Conservation (phyloP, 2,113 vertebrate species). For the Emydocephalus ijimae region DNA sequence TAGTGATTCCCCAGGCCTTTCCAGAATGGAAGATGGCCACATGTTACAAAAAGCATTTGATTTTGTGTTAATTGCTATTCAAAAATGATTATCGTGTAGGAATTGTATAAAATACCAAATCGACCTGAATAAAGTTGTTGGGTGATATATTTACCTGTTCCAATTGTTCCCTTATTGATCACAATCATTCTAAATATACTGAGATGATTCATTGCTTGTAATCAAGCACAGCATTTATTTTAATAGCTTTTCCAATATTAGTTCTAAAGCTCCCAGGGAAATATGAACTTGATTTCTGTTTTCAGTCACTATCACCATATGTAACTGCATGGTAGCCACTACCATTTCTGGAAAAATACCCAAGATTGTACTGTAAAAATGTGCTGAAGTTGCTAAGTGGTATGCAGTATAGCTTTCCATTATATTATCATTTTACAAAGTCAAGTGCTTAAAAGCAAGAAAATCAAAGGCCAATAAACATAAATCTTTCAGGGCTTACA, state of each 20-base stretch:
- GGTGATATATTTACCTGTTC: not conserved
- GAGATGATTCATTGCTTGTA: not conserved
- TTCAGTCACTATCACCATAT: not conserved
- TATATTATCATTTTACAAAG: slow-evolving; percentile 19
- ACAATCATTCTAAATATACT: slow-evolving; percentile 8
- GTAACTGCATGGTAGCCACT: not conserved
- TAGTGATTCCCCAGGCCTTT: not conserved
- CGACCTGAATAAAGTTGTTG: not conserved
- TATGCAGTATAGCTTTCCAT: not conserved
- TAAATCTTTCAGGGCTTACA: slow-evolving; percentile 39
- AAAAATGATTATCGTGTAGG: not conserved
- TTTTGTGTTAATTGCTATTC: not conserved
- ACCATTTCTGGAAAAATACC: not conserved
- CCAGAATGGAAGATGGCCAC: not conserved
- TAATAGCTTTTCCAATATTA: not conserved
- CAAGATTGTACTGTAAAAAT: not conserved
- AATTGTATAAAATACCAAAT: not conserved
- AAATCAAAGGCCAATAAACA: slow-evolving; percentile 35
- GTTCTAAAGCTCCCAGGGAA: slow-evolving; percentile 1
- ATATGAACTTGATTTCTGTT: slow-evolving; percentile 1
- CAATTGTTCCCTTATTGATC: slow-evolving; percentile 1
- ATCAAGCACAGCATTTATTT: not conserved
- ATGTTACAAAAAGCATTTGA: not conserved
- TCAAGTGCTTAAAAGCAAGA: slow-evolving; percentile 38
- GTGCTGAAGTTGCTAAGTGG: slow-evolving; percentile 13